phyloP scores from a whole-genome alignment of 2,888 invertebrate species.

The Aspidiotus destructor region DNA sequence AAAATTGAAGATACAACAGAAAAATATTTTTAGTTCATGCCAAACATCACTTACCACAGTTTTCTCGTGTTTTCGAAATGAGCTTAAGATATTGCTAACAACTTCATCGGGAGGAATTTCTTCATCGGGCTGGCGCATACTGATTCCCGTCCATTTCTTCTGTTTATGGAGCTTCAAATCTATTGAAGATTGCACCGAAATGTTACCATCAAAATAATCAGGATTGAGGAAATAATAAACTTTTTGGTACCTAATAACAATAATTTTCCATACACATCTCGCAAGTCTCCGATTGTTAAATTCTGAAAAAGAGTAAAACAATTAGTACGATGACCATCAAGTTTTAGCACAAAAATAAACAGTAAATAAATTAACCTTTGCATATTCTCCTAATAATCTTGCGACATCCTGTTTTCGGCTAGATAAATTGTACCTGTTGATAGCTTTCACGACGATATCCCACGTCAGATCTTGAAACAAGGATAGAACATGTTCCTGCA shows the following conservation, averaged over 20 bases:
- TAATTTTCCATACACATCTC: conserved; percentile 15
- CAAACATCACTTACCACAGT: neutral
- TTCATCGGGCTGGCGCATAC: neutral
- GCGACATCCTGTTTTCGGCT: conserved; percentile 9
- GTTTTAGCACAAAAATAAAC: neutral
- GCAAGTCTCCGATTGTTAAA: neutral
- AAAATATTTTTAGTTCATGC: neutral
- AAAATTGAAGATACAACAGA: neutral
- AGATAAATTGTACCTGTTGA: conserved; percentile 12
- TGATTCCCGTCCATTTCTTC: conserved; percentile 14
- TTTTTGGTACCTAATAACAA: conserved; percentile 8
- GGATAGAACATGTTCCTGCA: neutral
- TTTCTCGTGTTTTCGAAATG: neutral
- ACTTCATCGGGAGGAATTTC: neutral
- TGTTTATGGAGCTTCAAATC: conserved; percentile 5
- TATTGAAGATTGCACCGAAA: neutral
- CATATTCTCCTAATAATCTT: conserved; percentile 13
- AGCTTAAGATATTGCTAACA: neutral
- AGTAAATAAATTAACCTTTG: conserved; percentile 6
- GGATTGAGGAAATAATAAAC: neutral
- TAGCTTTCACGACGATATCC: conserved; percentile 8
- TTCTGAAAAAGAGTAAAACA: conserved; percentile 5
- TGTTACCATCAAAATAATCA: neutral
- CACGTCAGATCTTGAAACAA: conserved; percentile 16
- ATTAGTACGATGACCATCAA: neutral